Evolutionary conservation across 2,797 vertebrate species (phyloP).

Genomic region (Oryzias dopingdopingensis): DNA sequence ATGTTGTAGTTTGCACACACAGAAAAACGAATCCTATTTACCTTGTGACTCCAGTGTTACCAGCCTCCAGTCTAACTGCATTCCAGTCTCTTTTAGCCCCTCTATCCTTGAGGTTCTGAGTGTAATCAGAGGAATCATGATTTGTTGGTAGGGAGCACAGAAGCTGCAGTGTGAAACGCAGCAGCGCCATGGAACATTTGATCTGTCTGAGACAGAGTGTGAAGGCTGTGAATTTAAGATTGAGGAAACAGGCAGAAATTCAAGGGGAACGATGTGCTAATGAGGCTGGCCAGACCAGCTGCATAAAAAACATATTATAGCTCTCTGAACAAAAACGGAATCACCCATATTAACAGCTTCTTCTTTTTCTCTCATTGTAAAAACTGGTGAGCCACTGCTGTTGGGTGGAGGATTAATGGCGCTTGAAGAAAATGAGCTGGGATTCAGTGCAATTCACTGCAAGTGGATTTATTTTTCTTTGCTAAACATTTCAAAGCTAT

Average conservation of each 20-base stretch:
- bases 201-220: constrained; percentile 13
- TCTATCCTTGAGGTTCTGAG: constrained; percentile 23
- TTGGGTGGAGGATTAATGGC: constrained; percentile 37
- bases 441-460: constrained; percentile 17
- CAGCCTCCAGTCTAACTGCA: constrained; percentile 38
- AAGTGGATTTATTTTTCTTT: constrained; percentile 18
- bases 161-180: constrained; percentile 21
- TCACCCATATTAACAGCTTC: constrained; percentile 51
- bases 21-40: too few species aligned
- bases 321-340: constrained; percentile 39
- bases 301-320: constrained; percentile 31
- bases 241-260: constrained; percentile 28
- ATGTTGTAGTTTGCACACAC: too few species aligned
- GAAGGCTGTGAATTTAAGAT: constrained; percentile 18
- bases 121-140: constrained; percentile 48
- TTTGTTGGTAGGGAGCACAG: constrained; percentile 29
- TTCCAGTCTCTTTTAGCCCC: constrained; percentile 17
- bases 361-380: constrained; percentile 18
- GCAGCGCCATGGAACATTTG: constrained; percentile 10
- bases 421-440: constrained; percentile 36
- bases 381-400: constrained; percentile 30
- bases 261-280: constrained; percentile 24
- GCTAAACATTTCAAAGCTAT: background rate
- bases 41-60: too few species aligned
- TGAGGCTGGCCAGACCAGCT: constrained; percentile 23